A percentile compares a stretch with the other conserved stretches of the same genome.
phyloP scores from a whole-genome alignment of 2,113 vertebrate species.

The Heteronetta atricapilla region DNA sequence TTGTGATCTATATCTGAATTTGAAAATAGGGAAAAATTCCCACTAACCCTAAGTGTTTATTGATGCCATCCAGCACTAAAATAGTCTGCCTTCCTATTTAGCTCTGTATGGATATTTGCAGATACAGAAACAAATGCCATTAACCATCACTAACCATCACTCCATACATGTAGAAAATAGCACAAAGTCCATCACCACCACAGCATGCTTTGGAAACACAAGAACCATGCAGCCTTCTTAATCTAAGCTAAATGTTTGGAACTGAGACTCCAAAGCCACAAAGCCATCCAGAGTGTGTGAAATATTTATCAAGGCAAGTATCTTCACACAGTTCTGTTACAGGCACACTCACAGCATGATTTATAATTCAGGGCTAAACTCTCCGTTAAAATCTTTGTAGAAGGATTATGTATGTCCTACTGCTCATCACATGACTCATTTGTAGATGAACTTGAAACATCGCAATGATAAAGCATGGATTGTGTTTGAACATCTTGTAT shows the following conservation, averaged over 20 bases:
- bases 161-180: not conserved
- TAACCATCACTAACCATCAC: not conserved
- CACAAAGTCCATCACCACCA: not conserved
- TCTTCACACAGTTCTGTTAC: not conserved
- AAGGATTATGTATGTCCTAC: not conserved
- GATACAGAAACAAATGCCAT: not conserved
- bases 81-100: not conserved
- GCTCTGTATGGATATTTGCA: not conserved
- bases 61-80: not conserved
- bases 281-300: not conserved
- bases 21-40: not conserved
- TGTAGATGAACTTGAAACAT: not conserved
- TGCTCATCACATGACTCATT: slow-evolving; percentile 10
- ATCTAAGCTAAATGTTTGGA: not conserved
- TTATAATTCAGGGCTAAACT: slow-evolving; percentile 5
- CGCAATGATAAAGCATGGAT: not conserved
- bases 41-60: not conserved
- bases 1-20: not conserved
- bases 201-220: not conserved
- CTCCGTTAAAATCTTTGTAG: not conserved
- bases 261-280: not conserved
- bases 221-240: not conserved
- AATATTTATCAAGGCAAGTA: not conserved
- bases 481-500: not conserved
- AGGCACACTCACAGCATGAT: not conserved